Evolutionary conservation across 2,888 invertebrate species (phyloP), one percentile per base, ranked within the genome.

Genomic region (Zootermopsis nevadensis): DNA sequence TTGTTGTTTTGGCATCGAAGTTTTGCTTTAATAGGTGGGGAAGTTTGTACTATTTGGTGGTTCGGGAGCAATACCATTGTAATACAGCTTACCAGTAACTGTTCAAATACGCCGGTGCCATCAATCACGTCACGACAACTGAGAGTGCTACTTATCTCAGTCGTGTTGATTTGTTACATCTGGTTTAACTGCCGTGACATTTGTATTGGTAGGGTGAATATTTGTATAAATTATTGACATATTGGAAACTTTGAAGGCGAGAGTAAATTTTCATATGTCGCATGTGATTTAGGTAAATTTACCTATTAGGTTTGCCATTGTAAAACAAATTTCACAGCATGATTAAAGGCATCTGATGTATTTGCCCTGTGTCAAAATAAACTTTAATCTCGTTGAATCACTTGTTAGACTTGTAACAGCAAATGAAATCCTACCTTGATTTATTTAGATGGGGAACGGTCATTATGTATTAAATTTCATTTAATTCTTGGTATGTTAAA

Each of bases 41-140:
- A 12, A n/a, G 6, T 60, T 60, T 60, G 2, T 60, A 27, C n/a
- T 60, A 60, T 27, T 60, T 48, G n/a, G 55, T n/a, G 55, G 12
- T 55, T 24, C 22, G 60, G 27, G n/a, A n/a, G n/a, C 8, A 27
- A 0, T n/a, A 8, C 2, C 27, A 8, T 4, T 27, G 60, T 10
- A 8, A 60, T 6, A 27, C 60, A 60, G 60, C 60, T n/a, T 27
- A 7, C 6, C 2, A 60, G 8, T 31, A 33, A 33, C 4, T 69
- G 30, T 33, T 69, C 69, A 31, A 69, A 33, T 69, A 31, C 12
- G 15, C 69, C 12, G 33, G 33, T 31, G 7, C 24, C 31, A 69
- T 69, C 31, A 15, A 69, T 69, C 31, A 69, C 60, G 31, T 33
- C 15, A 69, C 33, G 69, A 69, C 69, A 69, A 33, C 69, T 69